Evolutionary conservation across 2,113 vertebrate species (phyloP).

Genomic region (Rallus limicola): DNA sequence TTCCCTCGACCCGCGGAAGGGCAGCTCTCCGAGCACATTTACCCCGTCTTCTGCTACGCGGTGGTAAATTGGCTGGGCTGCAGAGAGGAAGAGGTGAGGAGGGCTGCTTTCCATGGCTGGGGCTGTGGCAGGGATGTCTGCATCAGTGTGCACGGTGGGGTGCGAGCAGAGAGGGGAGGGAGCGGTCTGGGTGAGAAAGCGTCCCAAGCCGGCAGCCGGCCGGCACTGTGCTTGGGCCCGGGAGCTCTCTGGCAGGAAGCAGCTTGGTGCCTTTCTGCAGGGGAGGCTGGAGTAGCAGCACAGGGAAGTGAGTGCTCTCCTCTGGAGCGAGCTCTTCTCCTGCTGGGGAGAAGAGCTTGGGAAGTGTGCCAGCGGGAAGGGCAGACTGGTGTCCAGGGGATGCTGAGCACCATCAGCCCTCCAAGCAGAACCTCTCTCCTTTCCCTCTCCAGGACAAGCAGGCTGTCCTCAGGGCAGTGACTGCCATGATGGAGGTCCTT

Average conservation of each 20-base stretch:
- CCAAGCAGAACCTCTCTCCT: background rate
- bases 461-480: background rate
- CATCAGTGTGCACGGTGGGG: background rate
- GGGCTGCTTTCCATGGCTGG: background rate
- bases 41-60: background rate
- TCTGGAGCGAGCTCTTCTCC: background rate
- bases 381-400: background rate
- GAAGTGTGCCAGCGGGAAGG: background rate
- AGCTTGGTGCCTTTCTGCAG: background rate
- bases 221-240: too few species aligned
- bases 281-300: background rate
- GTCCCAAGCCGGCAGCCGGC: too few species aligned
- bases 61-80: background rate
- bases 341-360: too few species aligned
- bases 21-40: background rate
- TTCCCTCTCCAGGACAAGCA: background rate
- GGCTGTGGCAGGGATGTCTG: too few species aligned
- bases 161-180: background rate
- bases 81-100: background rate
- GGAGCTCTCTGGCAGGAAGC: background rate
- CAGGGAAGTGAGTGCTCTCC: background rate
- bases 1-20: background rate
- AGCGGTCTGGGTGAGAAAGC: too few species aligned
- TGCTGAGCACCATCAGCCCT: background rate
- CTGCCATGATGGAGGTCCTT: background rate